Conservation (phyloP, 2,888 invertebrate genomes). For the Oscheius myriophilus region DNA sequence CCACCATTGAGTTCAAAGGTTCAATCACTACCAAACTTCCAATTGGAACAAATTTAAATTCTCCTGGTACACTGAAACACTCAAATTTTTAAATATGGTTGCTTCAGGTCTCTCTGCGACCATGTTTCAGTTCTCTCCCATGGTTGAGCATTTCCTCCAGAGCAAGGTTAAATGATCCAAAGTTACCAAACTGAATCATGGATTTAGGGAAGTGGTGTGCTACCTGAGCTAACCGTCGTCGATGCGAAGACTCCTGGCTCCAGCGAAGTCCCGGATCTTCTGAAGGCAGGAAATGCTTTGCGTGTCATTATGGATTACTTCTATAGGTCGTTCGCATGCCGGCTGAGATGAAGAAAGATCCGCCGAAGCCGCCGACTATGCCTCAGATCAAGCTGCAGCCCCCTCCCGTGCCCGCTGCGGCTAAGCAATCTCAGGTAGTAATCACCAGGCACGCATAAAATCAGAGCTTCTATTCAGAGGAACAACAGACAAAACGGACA, state of each 20-base stretch:
- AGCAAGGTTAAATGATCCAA: slow-evolving; percentile 23
- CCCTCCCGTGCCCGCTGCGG: slow-evolving; percentile 7
- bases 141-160: slow-evolving; percentile 68
- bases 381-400: slow-evolving; percentile 27
- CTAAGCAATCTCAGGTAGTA: slow-evolving; percentile 17
- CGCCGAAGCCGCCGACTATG: neutral
- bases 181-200: neutral
- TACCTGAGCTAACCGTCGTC: slow-evolving; percentile 45
- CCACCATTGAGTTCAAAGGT: slow-evolving; percentile 31
- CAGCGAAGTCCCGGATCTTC: slow-evolving; percentile 39
- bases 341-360: slow-evolving; percentile 17
- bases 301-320: neutral
- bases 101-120: slow-evolving; percentile 58
- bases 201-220: slow-evolving; percentile 25
- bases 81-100: neutral
- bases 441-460: neutral
- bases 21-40: slow-evolving; percentile 26
- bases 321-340: slow-evolving; percentile 27
- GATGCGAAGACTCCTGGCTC: slow-evolving; percentile 44
- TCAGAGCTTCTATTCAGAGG: neutral
- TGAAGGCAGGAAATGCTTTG: slow-evolving; percentile 31
- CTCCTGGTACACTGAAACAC: slow-evolving; percentile 19
- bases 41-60: slow-evolving; percentile 17
- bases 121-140: slow-evolving; percentile 70
- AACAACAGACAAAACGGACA: slow-evolving; percentile 2